Evolutionary conservation across 2,888 invertebrate genomes (phyloP), one percentile per base, ranked within the genome.

Genomic region (Netelia fuscicornis): DNA sequence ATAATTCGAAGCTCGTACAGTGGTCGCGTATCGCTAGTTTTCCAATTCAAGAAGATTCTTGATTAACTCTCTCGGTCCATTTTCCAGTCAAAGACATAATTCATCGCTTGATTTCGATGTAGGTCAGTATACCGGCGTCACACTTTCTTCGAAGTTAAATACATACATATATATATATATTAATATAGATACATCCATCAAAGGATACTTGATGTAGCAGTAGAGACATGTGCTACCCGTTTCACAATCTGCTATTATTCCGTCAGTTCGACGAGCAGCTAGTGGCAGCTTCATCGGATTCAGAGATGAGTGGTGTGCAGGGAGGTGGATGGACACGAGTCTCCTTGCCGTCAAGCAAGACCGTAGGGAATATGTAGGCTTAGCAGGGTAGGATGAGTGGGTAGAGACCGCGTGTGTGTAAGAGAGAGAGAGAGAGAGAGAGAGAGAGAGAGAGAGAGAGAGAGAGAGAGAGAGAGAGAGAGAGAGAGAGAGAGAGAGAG

Each of bases 321-420:
- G 25, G 13, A 60, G 20, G 25, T 42, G 44, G 64, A 81, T 17
- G 62, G 48, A 75, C 68, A 72, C 10, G 70, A 71, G 37, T 74
- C 78, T 81, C 67, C 74, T 85, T 70, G 37, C 68, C 56, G 54
- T 65, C 65, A 30, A 56, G 60, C 68, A 42, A 68, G 68, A 74
- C 25, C 44, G 20, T 20, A 54, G 11, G 75, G 44, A 62, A 37
- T 54, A 25, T 37, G 64, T 75, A 10, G 85, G 85, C 88, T 88
- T 87, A 86, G 86, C 86, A 37, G 54, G 44, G 44, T 56, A 56
- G 56, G 17, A 56, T 60, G 60, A 20, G 62, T 62, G 20, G 68
- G 78, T 20, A 52, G 78, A 48, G 13, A 11, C 23, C 42, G 68
- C 20, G 60, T 5, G 13, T 58, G 52, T 60, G 81, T 52, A 77